Conservation (phyloP, 2,797 vertebrate species). For the Mormyrops attenuatus region DNA sequence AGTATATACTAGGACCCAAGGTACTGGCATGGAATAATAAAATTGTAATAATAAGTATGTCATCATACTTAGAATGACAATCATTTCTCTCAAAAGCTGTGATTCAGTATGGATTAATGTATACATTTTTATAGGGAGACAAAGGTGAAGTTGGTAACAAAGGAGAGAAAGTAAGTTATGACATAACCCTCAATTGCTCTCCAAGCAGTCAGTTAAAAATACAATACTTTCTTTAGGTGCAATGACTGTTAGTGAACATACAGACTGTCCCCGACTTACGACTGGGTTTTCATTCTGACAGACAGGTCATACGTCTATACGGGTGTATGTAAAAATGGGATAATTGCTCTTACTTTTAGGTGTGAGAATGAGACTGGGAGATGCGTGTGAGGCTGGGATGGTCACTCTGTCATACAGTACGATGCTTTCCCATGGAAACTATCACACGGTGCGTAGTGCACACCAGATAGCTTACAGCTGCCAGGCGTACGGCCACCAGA, state of each 20-base stretch:
- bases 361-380: neutral
- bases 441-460: neutral
- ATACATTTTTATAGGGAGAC: conserved; percentile 61
- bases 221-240: neutral
- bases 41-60: neutral
- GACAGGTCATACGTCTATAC: no score
- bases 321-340: neutral
- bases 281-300: neutral
- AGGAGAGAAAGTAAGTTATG: conserved; percentile 69
- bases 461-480: neutral
- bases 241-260: neutral
- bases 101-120: neutral
- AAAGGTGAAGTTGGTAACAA: conserved; percentile 61
- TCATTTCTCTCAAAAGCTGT: neutral
- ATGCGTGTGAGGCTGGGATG: neutral
- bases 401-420: neutral
- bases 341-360: neutral
- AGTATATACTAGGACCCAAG: conserved; percentile 54
- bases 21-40: conserved; percentile 47
- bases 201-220: conserved; percentile 2
- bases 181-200: neutral
- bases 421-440: neutral
- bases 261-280: neutral
- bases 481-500: neutral
- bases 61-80: neutral